Evolutionary conservation across 1,140 invertebrate species (phyloP).

Genomic region (Matsumurasca onukii): DNA sequence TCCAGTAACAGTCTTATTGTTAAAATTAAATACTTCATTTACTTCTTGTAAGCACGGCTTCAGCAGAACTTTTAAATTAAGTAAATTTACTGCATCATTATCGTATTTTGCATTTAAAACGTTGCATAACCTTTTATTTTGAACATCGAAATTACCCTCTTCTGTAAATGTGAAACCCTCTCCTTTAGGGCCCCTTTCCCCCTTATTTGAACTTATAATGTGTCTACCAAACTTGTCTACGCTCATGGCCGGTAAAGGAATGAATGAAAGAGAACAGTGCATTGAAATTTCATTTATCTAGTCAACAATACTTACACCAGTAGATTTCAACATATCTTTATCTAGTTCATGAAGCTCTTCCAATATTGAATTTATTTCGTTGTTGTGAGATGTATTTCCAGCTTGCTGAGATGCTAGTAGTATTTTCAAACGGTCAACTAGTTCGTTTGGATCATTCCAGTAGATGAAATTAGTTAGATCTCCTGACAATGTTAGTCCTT

Average conservation of each 20-base stretch:
- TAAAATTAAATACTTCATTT: neutral
- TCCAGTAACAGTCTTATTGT: neutral
- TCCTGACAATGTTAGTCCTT: neutral
- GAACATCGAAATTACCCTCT: neutral
- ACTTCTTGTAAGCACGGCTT: neutral
- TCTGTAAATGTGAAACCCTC: neutral
- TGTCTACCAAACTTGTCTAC: slow-evolving; percentile 15
- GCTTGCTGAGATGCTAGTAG: slow-evolving; percentile 8
- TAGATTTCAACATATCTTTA: too few species aligned
- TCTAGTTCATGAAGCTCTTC: slow-evolving; percentile 9
- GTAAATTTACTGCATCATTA: neutral
- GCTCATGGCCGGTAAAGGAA: neutral
- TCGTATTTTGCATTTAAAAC: neutral
- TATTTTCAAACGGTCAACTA: neutral
- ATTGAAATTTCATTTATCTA: neutral
- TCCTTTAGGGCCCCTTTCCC: neutral
- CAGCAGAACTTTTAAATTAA: neutral
- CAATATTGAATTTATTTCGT: slow-evolving; percentile 8
- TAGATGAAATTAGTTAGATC: neutral
- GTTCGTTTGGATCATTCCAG: slow-evolving; percentile 13
- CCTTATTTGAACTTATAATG: neutral
- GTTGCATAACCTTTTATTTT: slow-evolving; percentile 11
- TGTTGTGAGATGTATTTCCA: neutral
- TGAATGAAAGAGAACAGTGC: neutral
- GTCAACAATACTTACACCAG: too few species aligned